phyloP scores from a whole-genome alignment of 1,140 invertebrate species.

The Augochlora pura region DNA sequence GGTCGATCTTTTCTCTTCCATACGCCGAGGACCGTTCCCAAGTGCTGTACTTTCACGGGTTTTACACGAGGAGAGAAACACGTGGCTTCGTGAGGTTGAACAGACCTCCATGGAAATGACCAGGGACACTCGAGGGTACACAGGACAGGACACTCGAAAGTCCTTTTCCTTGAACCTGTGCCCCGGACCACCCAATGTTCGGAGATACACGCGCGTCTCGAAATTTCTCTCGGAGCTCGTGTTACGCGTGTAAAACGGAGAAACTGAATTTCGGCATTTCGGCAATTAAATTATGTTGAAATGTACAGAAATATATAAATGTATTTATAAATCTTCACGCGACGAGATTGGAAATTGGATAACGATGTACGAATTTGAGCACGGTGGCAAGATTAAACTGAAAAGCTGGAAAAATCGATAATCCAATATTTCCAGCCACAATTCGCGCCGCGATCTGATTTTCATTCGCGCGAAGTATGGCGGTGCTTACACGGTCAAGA shows the following conservation, averaged over 20 bases:
- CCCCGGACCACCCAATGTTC: constrained; percentile 15
- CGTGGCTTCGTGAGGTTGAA: constrained; percentile 21
- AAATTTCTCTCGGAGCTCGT: neutral
- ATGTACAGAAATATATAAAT: too few relatives aligned
- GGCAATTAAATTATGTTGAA: too few relatives aligned
- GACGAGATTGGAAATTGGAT: too few relatives aligned
- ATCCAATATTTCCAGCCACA: neutral
- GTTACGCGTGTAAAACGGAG: neutral
- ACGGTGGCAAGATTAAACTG: too few relatives aligned
- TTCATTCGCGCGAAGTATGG: neutral
- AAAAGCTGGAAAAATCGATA: neutral
- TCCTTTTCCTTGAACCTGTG: neutral
- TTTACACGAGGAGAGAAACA: neutral
- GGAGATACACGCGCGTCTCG: neutral
- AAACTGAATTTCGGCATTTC: neutral
- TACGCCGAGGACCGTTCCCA: neutral
- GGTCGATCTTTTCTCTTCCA: neutral
- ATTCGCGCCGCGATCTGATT: neutral
- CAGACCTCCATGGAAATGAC: constrained; percentile 7
- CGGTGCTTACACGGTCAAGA: constrained; percentile 26
- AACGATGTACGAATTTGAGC: too few relatives aligned
- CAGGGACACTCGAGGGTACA: neutral
- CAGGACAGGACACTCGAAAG: constrained; percentile 9
- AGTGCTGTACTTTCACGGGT: neutral
- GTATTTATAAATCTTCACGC: too few relatives aligned